Evolutionary conservation across 92 coral and sea anemone species (phyloP).

Genomic region (Pocillopora grandis): DNA sequence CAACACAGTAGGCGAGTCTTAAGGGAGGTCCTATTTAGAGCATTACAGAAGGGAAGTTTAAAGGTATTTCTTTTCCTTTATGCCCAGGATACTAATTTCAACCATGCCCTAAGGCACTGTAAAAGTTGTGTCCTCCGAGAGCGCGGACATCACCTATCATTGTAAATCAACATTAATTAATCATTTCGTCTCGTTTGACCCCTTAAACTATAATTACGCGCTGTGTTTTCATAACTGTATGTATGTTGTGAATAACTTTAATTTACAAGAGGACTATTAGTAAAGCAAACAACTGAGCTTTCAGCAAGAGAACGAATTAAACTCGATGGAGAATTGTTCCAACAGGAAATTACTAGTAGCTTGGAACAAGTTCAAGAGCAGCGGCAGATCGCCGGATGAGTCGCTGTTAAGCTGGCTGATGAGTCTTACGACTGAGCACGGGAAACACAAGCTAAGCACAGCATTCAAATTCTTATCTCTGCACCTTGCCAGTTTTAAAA

Average conservation of each 20-base stretch:
- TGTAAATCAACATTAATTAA: conserved; percentile 18
- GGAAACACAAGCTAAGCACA: conserved; percentile 20
- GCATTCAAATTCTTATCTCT: conserved; percentile 36
- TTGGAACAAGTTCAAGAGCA: conserved; percentile 41
- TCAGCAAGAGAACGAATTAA: conserved; percentile 21
- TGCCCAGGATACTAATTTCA: not conserved
- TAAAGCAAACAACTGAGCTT: conserved; percentile 57
- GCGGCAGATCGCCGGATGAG: conserved; percentile 29
- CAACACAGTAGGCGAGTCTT: conserved; percentile 9
- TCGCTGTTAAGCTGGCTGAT: conserved; percentile 35
- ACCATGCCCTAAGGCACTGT: conserved; percentile 22
- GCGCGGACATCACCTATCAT: conserved; percentile 22
- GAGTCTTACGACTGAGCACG: conserved; percentile 18
- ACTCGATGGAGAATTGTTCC: conserved; percentile 2
- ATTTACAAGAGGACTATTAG: conserved; percentile 63
- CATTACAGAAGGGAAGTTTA: conserved; percentile 4
- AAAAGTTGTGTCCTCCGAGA: not conserved
- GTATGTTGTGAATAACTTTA: conserved; percentile 59
- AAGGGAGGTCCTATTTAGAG: conserved; percentile 8
- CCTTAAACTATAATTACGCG: conserved; percentile 45
- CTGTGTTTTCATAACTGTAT: conserved; percentile 57
- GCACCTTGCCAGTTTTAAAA: conserved; percentile 10
- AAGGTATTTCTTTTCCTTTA: conserved; percentile 14
- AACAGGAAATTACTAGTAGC: conserved; percentile 19
- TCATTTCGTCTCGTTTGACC: conserved; percentile 40